Base-by-base conservation (phyloP, 1,140 invertebrate genomes). In the Tribolium castaneum region DNA sequence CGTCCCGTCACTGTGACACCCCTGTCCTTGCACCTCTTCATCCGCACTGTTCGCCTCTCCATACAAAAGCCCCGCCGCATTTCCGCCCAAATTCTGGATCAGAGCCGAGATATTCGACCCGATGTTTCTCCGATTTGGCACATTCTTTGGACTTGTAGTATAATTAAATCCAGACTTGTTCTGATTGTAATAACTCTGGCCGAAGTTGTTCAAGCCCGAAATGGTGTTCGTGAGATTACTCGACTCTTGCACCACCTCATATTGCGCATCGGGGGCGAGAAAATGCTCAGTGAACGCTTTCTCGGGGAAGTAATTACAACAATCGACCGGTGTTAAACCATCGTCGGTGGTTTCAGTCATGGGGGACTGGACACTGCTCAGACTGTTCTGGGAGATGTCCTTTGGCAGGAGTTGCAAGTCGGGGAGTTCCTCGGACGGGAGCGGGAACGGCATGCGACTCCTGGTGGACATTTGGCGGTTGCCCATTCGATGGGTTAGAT, bases 241-340 rank as follows among this genome's bases (percentile, higher is more conserved):
- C 6, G 77, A 80, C 51, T 89, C 88, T 52, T 88, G 88, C 34
- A 91, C 90, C 0, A 91, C 87, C 80, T 92, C 91, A 80, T 92
- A 92, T 76, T 92, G 90, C 3, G 90, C 90, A 81, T 92, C 91
- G 0, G 90, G 90, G 2, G 90, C 89, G 6, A 91, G 80, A 76
- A 90, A 90, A 0, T 87, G 85, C 10, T 87, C 86, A 5, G 79
- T 71, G 45, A 83, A 84, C 0, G 75, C 62, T 35, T 83, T 82
- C 6, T 84, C 84, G 14, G 79, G 76, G 35, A 84, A 82, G 49
- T 84, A 85, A 54, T 76, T 79, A 2, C 83, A 85, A 62, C 82
- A 83, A 10, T 82, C 82, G 12, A 81, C 72, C 1, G 81, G 83
- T 3, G 85, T 83, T n/a, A 84, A 62, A 16, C 81, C 81, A 77